Evolutionary conservation across 2,888 invertebrate genomes (phyloP).

Genomic region (Drosophila falleni): DNA sequence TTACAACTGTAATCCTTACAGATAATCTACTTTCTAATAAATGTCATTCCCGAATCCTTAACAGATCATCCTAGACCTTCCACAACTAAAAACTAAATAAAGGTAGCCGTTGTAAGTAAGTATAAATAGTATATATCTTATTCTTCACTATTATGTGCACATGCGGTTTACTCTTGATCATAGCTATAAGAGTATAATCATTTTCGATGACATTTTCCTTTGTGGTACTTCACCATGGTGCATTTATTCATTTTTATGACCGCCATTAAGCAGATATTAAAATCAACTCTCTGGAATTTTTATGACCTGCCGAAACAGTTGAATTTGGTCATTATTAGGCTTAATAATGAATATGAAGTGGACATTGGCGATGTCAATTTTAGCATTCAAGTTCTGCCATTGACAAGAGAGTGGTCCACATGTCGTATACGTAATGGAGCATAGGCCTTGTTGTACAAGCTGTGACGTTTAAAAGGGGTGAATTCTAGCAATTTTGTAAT

Average conservation of each 20-base stretch:
- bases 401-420: constrained; percentile 39
- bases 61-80: constrained; percentile 10
- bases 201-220: neutral
- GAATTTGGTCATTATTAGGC: constrained; percentile 48
- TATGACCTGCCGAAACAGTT: constrained; percentile 50
- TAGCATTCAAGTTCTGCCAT: constrained; percentile 25
- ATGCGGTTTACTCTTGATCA: neutral
- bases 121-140: neutral
- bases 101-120: neutral
- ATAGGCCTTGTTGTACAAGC: constrained; percentile 42
- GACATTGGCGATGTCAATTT: constrained; percentile 19
- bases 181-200: neutral
- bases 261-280: constrained; percentile 71
- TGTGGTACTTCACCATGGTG: constrained; percentile 12
- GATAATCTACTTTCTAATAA: constrained; percentile 17
- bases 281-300: constrained; percentile 74
- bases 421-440: constrained; percentile 62
- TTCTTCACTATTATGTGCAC: too few relatives aligned
- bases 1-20: neutral
- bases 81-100: constrained; percentile 1
- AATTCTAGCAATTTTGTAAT: constrained; percentile 21
- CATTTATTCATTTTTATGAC: constrained; percentile 59
- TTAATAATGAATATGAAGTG: constrained; percentile 33
- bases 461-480: constrained; percentile 42
- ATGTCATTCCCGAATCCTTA: constrained; percentile 1